These are phyloP conservation scores for Pogonocichla stellata DNA, from an alignment of 2,113 vertebrate species.

Conservation along the genomic window DNA sequence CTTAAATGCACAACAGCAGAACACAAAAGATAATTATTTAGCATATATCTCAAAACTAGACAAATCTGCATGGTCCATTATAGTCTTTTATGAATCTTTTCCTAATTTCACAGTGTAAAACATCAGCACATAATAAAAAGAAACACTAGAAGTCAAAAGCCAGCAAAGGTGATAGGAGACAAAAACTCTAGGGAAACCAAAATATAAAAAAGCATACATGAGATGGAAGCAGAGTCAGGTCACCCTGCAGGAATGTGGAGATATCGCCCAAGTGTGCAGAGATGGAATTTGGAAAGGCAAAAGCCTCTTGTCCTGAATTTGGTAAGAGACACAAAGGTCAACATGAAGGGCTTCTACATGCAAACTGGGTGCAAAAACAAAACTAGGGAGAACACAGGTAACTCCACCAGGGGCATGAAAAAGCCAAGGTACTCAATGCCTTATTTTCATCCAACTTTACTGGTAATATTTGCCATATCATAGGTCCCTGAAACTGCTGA, in stretches of 20 bases:
- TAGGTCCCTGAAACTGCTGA: not conserved
- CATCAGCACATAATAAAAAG: not conserved
- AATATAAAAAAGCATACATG: not conserved
- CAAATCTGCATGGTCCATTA: not conserved
- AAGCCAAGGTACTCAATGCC: not conserved
- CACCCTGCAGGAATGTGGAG: not conserved
- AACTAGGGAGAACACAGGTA: not conserved
- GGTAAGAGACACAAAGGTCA: not conserved
- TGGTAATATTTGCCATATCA: not conserved
- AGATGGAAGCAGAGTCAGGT: not conserved
- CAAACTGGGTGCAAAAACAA: not conserved
- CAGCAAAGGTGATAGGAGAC: not conserved
- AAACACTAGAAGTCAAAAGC: not conserved
- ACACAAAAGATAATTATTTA: not conserved
- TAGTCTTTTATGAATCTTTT: not conserved
- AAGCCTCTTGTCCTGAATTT: not conserved
- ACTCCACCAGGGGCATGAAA: not conserved
- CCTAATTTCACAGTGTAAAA: not conserved
- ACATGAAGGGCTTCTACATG: not conserved
- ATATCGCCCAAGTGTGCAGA: not conserved
- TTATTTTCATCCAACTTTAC: not conserved
- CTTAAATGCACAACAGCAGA: not conserved
- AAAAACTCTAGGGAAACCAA: not conserved
- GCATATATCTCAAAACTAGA: not conserved
- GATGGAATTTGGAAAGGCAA: not conserved